Percentiles rank a stretch among this genome's conserved stretches.
Conservation (phyloP, 2,797 vertebrate species). For the Chelonia mydas region DNA sequence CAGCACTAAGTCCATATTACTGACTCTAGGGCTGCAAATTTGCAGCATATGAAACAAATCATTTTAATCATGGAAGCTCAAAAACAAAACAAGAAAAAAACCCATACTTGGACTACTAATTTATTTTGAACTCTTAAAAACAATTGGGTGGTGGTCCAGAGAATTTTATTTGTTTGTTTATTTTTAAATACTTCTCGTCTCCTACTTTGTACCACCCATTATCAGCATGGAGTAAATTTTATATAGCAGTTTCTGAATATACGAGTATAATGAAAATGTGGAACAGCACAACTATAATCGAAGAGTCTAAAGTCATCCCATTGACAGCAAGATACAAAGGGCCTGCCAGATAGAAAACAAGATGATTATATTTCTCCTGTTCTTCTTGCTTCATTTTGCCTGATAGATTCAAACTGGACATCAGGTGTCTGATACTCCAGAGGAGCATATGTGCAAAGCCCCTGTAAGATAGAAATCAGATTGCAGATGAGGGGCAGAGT, state of each 20-base stretch:
- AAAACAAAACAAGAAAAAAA: not conserved
- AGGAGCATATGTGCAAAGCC: not conserved
- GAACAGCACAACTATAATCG: not conserved
- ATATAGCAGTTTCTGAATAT: not conserved
- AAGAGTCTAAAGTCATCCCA: not conserved
- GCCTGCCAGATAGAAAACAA: not conserved
- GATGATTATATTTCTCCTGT: not conserved
- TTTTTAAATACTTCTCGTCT: not conserved
- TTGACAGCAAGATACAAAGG: not conserved
- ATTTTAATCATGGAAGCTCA: not conserved
- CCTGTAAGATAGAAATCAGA: not conserved
- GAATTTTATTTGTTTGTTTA: not conserved
- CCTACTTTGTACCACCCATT: not conserved
- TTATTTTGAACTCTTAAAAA: not conserved
- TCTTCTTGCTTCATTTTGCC: not conserved
- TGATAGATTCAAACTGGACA: not conserved
- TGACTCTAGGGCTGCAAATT: not conserved
- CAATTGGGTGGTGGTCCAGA: not conserved
- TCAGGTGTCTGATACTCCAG: not conserved
- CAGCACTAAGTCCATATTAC: not conserved
- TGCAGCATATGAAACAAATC: not conserved
- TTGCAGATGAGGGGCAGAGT: not conserved
- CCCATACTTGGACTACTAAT: not conserved
- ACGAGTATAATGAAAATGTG: not conserved
- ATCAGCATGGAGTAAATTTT: not conserved